Conservation (phyloP, 1,140 invertebrate species). For the Pectinophora gossypiella region DNA sequence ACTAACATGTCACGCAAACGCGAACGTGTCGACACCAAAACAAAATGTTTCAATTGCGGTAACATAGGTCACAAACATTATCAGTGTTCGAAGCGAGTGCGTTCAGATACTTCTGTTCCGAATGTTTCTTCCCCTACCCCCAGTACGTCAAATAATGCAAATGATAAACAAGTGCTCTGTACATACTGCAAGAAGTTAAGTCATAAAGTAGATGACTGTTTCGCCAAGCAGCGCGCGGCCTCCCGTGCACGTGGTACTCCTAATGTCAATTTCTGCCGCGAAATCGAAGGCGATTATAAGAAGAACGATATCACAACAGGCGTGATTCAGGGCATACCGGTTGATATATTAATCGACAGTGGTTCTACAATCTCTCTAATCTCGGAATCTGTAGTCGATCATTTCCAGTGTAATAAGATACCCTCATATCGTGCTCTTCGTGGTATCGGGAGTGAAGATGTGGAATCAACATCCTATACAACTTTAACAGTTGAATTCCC, state of each 20-base stretch:
- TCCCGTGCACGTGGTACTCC: neutral
- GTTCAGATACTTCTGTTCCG: no score
- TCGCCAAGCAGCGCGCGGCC: neutral
- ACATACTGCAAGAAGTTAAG: no score
- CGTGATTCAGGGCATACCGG: no score
- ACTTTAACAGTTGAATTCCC: neutral
- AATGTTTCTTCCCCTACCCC: no score
- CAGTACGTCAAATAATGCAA: no score
- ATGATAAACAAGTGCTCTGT: no score
- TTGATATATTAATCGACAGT: constrained; percentile 2
- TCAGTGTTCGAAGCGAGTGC: no score
- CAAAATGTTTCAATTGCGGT: no score
- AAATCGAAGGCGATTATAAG: neutral
- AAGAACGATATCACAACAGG: neutral
- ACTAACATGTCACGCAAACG: neutral
- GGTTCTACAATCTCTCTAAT: constrained; percentile 2
- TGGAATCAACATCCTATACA: neutral
- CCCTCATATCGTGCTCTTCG: neutral
- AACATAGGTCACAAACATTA: no score
- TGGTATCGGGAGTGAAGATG: neutral
- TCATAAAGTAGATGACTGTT: neutral
- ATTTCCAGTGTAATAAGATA: neutral
- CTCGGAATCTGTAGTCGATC: neutral
- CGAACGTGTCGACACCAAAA: no score
- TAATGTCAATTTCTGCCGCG: neutral